These are phyloP conservation scores for Philhelius pedissequus DNA, from an alignment of 2,888 invertebrate genomes.

Conservation along the genomic window DNA sequence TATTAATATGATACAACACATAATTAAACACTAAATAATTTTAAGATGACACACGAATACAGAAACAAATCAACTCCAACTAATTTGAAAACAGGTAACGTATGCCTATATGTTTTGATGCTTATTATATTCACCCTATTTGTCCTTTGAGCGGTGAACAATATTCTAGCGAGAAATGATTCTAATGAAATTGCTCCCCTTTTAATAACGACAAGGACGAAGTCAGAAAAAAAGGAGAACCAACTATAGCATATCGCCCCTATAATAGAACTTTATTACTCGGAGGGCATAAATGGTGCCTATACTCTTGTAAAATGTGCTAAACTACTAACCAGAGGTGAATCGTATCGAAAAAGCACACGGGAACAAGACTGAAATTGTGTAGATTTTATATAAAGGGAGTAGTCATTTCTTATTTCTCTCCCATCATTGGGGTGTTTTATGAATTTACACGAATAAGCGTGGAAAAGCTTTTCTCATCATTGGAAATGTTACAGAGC, in stretches of 20 bases:
- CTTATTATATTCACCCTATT: neutral
- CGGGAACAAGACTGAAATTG: neutral
- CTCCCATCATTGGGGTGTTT: neutral
- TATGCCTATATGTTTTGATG: neutral
- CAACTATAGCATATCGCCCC: constrained; percentile 59
- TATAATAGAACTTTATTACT: constrained; percentile 66
- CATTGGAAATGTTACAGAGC: neutral
- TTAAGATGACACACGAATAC: neutral
- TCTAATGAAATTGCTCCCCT: constrained; percentile 62
- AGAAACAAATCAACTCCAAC: constrained; percentile 9
- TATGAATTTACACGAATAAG: neutral
- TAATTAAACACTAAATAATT: neutral
- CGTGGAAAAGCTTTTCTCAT: constrained; percentile 25
- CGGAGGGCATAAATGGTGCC: constrained; percentile 56
- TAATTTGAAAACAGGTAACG: constrained; percentile 3
- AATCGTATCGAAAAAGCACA: constrained; percentile 34
- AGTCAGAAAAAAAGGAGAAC: constrained; percentile 3
- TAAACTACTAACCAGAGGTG: constrained; percentile 54
- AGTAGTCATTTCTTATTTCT: neutral
- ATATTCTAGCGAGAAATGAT: constrained; percentile 53
- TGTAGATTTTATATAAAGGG: neutral
- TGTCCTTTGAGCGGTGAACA: constrained; percentile 13
- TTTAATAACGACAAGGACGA: constrained; percentile 6
- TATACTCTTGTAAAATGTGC: constrained; percentile 51
- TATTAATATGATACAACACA: neutral